Evolutionary conservation across 2,888 invertebrate species (phyloP), one percentile per base, ranked within the genome.

Genomic region (Digitonthophagus gazella): DNA sequence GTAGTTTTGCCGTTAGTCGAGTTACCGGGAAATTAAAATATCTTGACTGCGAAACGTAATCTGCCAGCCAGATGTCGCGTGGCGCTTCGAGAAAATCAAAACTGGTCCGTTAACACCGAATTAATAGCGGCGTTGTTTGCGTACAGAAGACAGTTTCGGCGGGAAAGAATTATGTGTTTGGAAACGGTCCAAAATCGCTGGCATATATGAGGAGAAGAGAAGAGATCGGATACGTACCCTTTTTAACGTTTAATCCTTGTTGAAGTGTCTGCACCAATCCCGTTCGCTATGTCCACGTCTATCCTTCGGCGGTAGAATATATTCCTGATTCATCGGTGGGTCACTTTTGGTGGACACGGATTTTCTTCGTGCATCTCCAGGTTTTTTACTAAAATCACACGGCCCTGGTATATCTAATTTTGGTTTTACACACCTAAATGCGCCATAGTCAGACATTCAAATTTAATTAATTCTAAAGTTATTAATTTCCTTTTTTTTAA

Each of bases 11-110:
- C 28, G 11, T 22, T 22, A 22, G 22, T 22, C 22, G 22, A 3
- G 22, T 19, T 61, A n/a, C 18, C 61, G 20, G 61, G 61, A 61
- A 61, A 61, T 61, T 61, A 61, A 61, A 61, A 61, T 61, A 61
- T 61, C 20, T 61, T 44, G 8, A 5, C 3, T 44, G 28, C 28
- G 28, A 44, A 44, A 44, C 28, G 28, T 44, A 44, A 44, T 44
- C 28, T 44, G 28, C 3, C 28, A 44, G 28, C 28, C 28, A 44
- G 28, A 44, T 44, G 28, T 44, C 28, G 28, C 28, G 8, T 5
- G 28, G 28, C 28, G 28, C 28, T 44, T 44, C 28, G 8, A 44
- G 28, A 44, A 44, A 44, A 44, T 44, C 28, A 44, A 44, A 44
- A 44, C 28, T 44, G 28, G 28, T 44, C 28, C 28, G 28, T 44